A percentile compares a stretch with the other conserved stretches of the same genome.
phyloP scores from a whole-genome alignment of 2,888 invertebrate genomes.

The Xanthorhoe spadicearia region DNA sequence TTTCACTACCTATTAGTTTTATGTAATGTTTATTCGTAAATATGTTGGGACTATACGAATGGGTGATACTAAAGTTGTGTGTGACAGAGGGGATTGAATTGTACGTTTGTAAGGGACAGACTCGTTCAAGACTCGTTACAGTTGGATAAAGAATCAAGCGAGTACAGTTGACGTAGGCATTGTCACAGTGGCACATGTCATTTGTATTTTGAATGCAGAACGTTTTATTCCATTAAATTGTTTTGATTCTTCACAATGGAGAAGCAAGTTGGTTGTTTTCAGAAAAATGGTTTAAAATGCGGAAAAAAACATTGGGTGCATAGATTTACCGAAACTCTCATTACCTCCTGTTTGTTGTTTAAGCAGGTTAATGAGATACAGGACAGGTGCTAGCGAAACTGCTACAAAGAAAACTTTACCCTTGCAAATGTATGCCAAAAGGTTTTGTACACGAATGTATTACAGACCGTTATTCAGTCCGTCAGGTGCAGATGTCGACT shows the following conservation, averaged over 20 bases:
- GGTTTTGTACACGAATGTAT: conserved; percentile 61
- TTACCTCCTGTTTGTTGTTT: conserved; percentile 7
- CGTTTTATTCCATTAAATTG: too few species aligned
- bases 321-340: neutral
- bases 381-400: conserved; percentile 23
- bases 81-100: conserved; percentile 1
- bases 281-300: neutral
- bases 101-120: neutral
- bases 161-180: neutral
- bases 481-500: conserved; percentile 81
- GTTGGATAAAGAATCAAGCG: neutral
- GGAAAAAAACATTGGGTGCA: neutral
- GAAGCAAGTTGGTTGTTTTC: neutral
- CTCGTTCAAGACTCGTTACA: neutral
- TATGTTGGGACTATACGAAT: conserved; percentile 26
- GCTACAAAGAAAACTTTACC: conserved; percentile 30
- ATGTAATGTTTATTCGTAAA: conserved; percentile 38
- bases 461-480: conserved; percentile 75
- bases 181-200: too few species aligned
- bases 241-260: neutral
- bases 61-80: conserved; percentile 20
- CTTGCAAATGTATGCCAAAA: conserved; percentile 42
- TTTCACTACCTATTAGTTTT: conserved; percentile 36
- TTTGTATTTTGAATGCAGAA: too few species aligned
- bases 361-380: conserved; percentile 30